phyloP scores from a whole-genome alignment of 2,797 vertebrate genomes.

The Eulemur albifrons region DNA sequence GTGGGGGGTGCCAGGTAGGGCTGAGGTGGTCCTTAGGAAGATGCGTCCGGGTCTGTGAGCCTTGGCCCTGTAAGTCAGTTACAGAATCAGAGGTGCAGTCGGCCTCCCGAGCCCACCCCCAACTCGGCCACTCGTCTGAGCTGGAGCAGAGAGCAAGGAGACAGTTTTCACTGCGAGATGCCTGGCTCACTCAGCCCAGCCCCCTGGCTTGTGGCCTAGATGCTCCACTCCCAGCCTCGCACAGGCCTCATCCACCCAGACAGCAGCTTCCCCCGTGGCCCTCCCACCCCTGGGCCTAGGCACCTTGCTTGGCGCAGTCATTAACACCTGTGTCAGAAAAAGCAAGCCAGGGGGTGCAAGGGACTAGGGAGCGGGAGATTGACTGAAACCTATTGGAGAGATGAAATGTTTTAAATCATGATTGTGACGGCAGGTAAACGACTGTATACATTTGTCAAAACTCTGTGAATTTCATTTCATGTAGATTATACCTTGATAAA shows the following conservation, averaged over 20 bases:
- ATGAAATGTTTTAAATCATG: background rate
- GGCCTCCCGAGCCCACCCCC: background rate
- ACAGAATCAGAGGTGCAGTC: too few relatives aligned
- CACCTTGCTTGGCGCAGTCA: background rate
- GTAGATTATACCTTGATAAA: background rate
- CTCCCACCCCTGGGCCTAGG: background rate
- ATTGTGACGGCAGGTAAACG: background rate
- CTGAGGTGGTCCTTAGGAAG: background rate
- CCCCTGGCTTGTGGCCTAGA: background rate
- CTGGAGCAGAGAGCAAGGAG: background rate
- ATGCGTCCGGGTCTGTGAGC: background rate
- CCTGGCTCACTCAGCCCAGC: background rate
- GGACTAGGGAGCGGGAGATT: background rate
- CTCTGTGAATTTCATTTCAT: background rate
- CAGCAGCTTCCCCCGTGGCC: background rate
- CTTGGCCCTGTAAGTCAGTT: background rate
- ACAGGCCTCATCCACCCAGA: background rate
- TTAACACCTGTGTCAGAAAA: background rate
- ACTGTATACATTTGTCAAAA: background rate
- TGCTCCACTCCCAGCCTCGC: fast-evolving
- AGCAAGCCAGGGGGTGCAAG: background rate
- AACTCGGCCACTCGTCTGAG: background rate
- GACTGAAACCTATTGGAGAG: background rate
- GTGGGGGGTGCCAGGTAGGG: background rate
- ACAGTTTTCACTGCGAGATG: background rate